Base-by-base conservation (phyloP, 35 echinoderm and acorn worm species). In the Diadema setosum region DNA sequence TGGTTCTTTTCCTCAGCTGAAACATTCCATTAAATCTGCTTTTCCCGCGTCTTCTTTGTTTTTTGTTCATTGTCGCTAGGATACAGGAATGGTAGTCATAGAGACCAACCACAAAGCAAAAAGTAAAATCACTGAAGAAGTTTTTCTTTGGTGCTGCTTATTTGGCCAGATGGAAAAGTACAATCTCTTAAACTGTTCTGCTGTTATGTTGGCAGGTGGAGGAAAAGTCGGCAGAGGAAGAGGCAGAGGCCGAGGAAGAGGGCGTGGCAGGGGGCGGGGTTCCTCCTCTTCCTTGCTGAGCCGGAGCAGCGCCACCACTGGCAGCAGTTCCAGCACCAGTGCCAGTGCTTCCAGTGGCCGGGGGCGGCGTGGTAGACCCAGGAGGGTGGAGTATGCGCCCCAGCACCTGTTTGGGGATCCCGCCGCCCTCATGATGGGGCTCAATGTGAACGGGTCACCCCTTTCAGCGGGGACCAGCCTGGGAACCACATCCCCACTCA, bases 351-450 rank as follows among this genome's bases (percentile, higher is more conserved):
- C 31, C 3, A 58, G 46, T 46, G 81, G 46, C 35, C 82, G 69
- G 43, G 80, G 64, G 46, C 81, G 88, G 12, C 57, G 88, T 17
- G 88, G 88, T 15, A 41, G 88, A 44, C 75, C 81, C 61, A 58
- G 81, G 39, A 90, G 78, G 61, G 60, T 81, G 12, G 81, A 90
- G 15, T 70, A 43, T 50, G 80, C 80, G 27, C 88, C 88, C 27
- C 39, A 49, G 17, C 40, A 81, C 25, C 43, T 90, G 8, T 78
- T 78, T 78, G 73, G 73, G 73, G 73, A 78, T 41, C 73, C 73
- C 37, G 39, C 73, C 24, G 73, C 73, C 11, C 73, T 78, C 12
- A 43, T 78, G 73, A 78, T 78, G 73, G 73, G 73, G 73, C 33
- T 78, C 15, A 78, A 78, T 44, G 73, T 34, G n/a, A 78, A 78